Evolutionary conservation across 2,797 vertebrate species (phyloP).

Genomic region (Echiichthys vipera): DNA sequence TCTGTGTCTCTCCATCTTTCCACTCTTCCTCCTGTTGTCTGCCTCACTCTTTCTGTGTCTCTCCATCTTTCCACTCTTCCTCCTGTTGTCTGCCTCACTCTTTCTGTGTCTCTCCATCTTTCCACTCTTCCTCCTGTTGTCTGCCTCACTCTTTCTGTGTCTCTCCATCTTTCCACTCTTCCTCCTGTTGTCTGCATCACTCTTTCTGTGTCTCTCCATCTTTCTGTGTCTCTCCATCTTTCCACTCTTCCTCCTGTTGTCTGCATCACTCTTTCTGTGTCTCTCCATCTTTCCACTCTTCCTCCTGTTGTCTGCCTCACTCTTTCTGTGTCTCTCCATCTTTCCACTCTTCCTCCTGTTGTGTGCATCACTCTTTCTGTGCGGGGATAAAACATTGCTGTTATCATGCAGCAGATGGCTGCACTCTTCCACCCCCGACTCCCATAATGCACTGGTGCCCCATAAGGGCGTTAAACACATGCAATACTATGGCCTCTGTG

Average conservation of each 20-base stretch:
- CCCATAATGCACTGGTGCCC: conserved; percentile 61
- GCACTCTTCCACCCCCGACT: conserved; percentile 55
- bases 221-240: not conserved
- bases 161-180: not conserved
- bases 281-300: not conserved
- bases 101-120: not conserved
- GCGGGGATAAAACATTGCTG: conserved; percentile 46
- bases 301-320: not conserved
- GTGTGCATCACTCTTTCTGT: not conserved
- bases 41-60: not conserved
- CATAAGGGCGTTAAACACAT: conserved; percentile 53
- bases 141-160: not conserved
- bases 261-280: not conserved
- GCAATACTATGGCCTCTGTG: conserved; percentile 46
- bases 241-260: too few species aligned
- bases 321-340: not conserved
- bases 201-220: not conserved
- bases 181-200: not conserved
- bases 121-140: not conserved
- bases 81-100: not conserved
- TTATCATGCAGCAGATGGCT: conserved; percentile 67
- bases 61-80: not conserved
- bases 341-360: not conserved
- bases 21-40: not conserved
- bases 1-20: not conserved